Evolutionary conservation across 2,888 invertebrate species (phyloP).

Genomic region (Polylopha cassiicola): DNA sequence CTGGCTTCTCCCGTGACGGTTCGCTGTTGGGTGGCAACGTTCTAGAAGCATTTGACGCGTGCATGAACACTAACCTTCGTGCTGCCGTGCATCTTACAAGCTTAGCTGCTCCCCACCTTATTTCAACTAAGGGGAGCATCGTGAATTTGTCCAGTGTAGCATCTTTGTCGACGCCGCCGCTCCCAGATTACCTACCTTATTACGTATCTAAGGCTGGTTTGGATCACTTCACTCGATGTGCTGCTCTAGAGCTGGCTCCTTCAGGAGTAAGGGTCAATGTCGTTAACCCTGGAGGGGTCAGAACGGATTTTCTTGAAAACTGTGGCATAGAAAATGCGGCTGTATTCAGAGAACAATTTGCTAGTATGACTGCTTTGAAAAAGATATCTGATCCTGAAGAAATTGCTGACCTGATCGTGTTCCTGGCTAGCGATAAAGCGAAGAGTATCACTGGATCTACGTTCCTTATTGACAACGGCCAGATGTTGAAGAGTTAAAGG

Average conservation of each 20-base stretch:
- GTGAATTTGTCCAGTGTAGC: constrained; percentile 10
- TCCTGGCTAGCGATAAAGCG: too few species aligned
- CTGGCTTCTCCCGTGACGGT: constrained; percentile 3
- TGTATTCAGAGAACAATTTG: too few species aligned
- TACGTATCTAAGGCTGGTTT: too few species aligned
- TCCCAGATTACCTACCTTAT: too few species aligned
- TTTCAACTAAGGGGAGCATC: constrained; percentile 19
- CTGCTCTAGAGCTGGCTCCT: constrained; percentile 85
- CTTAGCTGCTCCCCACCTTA: constrained; percentile 17
- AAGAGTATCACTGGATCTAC: too few species aligned
- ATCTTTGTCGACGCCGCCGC: too few species aligned
- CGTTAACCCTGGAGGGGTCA: constrained; percentile 90
- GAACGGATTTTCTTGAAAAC: constrained; percentile 39
- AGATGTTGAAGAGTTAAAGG: too few species aligned
- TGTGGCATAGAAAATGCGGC: too few species aligned
- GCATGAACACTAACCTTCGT: constrained; percentile 1
- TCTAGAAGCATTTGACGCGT: neutral
- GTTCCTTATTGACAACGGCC: too few species aligned
- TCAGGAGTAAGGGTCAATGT: constrained; percentile 87
- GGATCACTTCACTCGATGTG: constrained; percentile 91
- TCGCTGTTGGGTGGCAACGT: neutral
- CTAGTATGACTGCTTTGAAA: too few species aligned
- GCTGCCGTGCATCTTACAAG: constrained; percentile 6
- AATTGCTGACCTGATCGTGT: too few species aligned
- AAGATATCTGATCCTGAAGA: too few species aligned